Evolutionary conservation across 1,140 invertebrate species (phyloP).

Genomic region (Drosophila arawakana): DNA sequence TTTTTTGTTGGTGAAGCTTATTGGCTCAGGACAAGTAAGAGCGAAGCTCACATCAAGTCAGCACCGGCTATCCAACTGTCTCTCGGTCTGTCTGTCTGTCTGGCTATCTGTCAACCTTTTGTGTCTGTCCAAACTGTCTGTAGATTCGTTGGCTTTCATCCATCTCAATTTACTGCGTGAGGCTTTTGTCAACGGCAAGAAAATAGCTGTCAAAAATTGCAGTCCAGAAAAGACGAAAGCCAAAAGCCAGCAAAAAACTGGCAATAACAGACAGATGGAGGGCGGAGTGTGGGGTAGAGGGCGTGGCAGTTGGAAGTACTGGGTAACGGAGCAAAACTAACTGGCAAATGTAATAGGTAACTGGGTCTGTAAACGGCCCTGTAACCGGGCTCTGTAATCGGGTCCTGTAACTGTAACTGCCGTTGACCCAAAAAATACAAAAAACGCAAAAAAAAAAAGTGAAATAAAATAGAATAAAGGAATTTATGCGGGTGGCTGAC

Average conservation of each 20-base stretch:
- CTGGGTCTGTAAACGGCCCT: slow-evolving; percentile 32
- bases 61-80: slow-evolving; percentile 14
- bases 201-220: slow-evolving; percentile 57
- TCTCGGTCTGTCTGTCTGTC: background rate
- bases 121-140: slow-evolving; percentile 5
- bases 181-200: slow-evolving; percentile 59
- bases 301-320: background rate
- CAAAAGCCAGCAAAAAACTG: slow-evolving; percentile 15
- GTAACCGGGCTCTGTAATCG: slow-evolving; percentile 10
- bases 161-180: slow-evolving; percentile 59
- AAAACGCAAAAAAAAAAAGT: background rate
- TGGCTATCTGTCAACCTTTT: slow-evolving; percentile 2
- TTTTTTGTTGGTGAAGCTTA: slow-evolving; percentile 32
- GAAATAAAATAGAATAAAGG: slow-evolving; percentile 16
- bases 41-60: slow-evolving; percentile 28
- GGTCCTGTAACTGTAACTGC: slow-evolving; percentile 45
- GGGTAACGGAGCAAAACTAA: slow-evolving; percentile 25
- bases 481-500: slow-evolving; percentile 24
- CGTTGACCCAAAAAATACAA: slow-evolving; percentile 28
- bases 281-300: background rate
- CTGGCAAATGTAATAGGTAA: slow-evolving; percentile 36
- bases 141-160: slow-evolving; percentile 42
- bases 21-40: slow-evolving; percentile 37
- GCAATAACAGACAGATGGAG: slow-evolving; percentile 3
- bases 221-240: slow-evolving; percentile 15